Evolutionary conservation across 2,113 vertebrate genomes (phyloP).

Genomic region (Copsychus sechellarum): DNA sequence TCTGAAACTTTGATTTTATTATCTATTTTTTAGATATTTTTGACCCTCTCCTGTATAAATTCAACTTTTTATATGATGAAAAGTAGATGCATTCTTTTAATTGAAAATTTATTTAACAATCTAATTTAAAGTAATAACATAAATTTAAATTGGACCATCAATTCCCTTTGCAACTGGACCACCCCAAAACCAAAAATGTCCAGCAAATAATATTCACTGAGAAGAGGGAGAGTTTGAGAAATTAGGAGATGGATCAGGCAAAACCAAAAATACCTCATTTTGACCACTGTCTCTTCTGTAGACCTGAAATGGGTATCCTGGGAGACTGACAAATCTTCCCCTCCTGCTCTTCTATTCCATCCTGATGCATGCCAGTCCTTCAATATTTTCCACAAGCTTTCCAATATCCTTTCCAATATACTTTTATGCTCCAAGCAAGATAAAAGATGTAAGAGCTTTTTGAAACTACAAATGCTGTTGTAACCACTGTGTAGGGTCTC

Average conservation of each 20-base stretch:
- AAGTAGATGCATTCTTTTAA: not conserved
- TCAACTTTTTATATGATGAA: not conserved
- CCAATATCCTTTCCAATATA: not conserved
- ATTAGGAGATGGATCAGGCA: not conserved
- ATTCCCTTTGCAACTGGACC: not conserved
- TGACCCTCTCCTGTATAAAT: not conserved
- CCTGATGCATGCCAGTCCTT: not conserved
- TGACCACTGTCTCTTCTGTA: not conserved
- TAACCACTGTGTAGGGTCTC: not conserved
- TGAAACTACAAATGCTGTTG: not conserved
- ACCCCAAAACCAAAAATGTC: not conserved
- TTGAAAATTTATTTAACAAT: not conserved
- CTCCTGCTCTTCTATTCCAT: not conserved
- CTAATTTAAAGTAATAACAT: not conserved
- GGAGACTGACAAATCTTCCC: not conserved
- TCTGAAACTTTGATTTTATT: not conserved
- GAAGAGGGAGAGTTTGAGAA: not conserved
- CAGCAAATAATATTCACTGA: not conserved
- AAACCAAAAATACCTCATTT: not conserved
- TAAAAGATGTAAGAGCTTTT: not conserved
- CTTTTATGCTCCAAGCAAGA: not conserved
- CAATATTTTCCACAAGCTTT: not conserved
- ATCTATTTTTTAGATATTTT: not conserved
- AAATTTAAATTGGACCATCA: not conserved
- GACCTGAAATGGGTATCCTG: not conserved